phyloP scores from a whole-genome alignment of 1,140 invertebrate species.

The Drosophila azteca region DNA sequence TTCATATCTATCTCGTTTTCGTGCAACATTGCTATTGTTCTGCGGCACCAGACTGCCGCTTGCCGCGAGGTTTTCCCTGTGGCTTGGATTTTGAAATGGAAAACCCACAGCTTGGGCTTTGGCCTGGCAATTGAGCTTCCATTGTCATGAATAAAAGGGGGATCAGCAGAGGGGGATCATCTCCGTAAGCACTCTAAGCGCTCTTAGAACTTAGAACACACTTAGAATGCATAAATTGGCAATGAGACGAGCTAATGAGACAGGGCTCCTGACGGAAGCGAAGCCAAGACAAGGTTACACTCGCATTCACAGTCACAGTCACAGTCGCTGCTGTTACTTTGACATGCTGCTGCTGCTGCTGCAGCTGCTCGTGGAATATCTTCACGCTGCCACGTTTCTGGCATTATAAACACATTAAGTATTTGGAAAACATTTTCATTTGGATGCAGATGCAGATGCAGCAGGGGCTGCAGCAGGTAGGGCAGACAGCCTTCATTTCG shows the following conservation, averaged over 20 bases:
- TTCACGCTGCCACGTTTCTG: slow-evolving; percentile 58
- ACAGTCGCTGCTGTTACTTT: slow-evolving; percentile 45
- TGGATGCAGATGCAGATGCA: slow-evolving; percentile 18
- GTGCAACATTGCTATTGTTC: slow-evolving; percentile 41
- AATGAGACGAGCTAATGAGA: slow-evolving; percentile 64
- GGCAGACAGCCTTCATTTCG: neutral
- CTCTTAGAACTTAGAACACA: neutral
- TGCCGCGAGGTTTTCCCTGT: slow-evolving; percentile 29
- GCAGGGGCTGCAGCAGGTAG: neutral
- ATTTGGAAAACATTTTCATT: slow-evolving; percentile 71
- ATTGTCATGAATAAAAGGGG: slow-evolving; percentile 48
- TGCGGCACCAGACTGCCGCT: slow-evolving; percentile 29
- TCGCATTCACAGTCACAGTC: slow-evolving; percentile 29
- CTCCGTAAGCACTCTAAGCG: neutral
- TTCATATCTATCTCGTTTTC: slow-evolving; percentile 33
- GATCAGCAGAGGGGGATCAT: no score
- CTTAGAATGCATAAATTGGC: slow-evolving; percentile 65
- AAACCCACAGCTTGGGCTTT: slow-evolving; percentile 26
- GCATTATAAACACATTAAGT: slow-evolving; percentile 73
- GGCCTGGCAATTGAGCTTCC: slow-evolving; percentile 25
- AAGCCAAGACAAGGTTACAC: slow-evolving; percentile 30
- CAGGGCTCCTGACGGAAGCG: slow-evolving; percentile 61
- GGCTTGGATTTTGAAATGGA: slow-evolving; percentile 70
- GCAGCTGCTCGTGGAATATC: slow-evolving; percentile 47
- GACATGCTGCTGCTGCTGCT: slow-evolving; percentile 53